Base-by-base conservation (phyloP, 1,140 invertebrate genomes). In the Dendroctonus valens region DNA sequence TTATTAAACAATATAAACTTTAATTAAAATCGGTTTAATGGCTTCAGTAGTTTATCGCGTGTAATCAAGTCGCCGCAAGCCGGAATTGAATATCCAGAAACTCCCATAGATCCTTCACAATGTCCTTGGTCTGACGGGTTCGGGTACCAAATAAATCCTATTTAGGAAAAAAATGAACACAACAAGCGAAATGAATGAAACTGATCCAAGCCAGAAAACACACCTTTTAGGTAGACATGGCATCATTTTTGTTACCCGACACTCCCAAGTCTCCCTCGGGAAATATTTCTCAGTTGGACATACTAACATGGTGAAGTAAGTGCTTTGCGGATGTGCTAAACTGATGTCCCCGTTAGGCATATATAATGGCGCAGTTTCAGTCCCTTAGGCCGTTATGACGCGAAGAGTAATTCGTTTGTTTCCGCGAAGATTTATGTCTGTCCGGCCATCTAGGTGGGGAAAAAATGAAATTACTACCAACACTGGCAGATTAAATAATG, bases 301-400 rank as follows among this genome's bases (percentile, higher is more conserved):
- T 52, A 15, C 50, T 26, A 52, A 52, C 50, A 15, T 52, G n/a
- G 37, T 26, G 37, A 52, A 52, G 50, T 46, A 52, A 52, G 50
- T 52, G 50, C 50, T 52, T 52, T 52, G 50, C 15, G 50, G 15
- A 52, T 52, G 15, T 52, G 12, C 50, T 26, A 6, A 52, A 14
- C 50, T 52, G 50, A 52, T 52, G 50, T 52, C 50, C 15, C n/a
- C 44, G 44, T 52, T 52, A 52, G n/a, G 50, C 50, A 14, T 15
- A 51, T 15, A 12, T 46, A 46, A 46, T 12, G 44, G 44, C 44
- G 44, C 9, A 9, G 44, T 46, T 11, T 12, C 2, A 9, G 2
- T 5, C 50, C 50, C 14, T 12, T 15, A 26, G 50, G 14, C 50
- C 12, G 9, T 15, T 5, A 26, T 26, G 50, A 6, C 3, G 12